phyloP scores from a whole-genome alignment of 23 tunicate genomes.

The Oikopleura vanhoeffeni region DNA sequence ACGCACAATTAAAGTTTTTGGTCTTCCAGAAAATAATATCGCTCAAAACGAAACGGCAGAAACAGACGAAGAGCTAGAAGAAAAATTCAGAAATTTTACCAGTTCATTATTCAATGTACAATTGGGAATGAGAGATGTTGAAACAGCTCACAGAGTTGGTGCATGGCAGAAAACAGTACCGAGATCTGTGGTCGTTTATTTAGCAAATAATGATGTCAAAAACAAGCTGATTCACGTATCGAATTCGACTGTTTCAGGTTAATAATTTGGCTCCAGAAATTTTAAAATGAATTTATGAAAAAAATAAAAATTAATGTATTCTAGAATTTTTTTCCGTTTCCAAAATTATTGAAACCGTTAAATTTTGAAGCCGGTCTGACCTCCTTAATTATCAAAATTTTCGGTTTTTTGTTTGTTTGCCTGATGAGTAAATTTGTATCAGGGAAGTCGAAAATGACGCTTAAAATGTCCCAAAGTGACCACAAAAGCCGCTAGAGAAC shows the following conservation, averaged over 20 bases:
- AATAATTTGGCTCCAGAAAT: too few relatives aligned
- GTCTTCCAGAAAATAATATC: neutral
- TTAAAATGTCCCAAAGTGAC: too few relatives aligned
- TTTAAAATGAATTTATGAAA: too few relatives aligned
- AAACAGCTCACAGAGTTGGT: neutral
- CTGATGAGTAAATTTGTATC: too few relatives aligned
- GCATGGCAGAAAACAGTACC: neutral
- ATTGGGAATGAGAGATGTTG: neutral
- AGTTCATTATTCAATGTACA: neutral
- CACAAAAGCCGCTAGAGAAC: too few relatives aligned
- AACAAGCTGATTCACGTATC: neutral
- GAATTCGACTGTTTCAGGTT: neutral
- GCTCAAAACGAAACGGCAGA: neutral
- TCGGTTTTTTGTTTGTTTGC: too few relatives aligned
- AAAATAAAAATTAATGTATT: too few relatives aligned
- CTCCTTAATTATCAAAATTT: too few relatives aligned
- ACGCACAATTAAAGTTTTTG: neutral
- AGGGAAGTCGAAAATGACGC: too few relatives aligned
- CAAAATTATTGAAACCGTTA: too few relatives aligned
- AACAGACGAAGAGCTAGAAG: neutral
- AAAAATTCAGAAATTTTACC: neutral
- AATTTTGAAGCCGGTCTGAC: too few relatives aligned
- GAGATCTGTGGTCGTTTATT: neutral
- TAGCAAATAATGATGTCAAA: neutral
- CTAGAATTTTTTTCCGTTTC: too few relatives aligned